Conservation (phyloP, 2,113 vertebrate species). For the Cranoglanis bouderius region DNA sequence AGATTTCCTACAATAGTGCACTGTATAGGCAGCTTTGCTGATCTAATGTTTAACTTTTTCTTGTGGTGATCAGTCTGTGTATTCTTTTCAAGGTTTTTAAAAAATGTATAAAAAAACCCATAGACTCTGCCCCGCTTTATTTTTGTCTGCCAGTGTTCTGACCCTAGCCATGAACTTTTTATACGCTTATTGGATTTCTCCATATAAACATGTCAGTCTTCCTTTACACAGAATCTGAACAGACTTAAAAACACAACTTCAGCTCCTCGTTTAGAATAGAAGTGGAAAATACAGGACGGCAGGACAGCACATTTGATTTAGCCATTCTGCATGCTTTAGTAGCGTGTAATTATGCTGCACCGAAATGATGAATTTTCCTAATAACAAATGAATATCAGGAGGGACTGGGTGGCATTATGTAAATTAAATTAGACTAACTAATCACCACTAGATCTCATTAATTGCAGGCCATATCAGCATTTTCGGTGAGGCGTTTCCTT, state of each 20-base stretch:
- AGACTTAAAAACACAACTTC: background rate
- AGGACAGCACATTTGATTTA: background rate
- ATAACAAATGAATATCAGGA: background rate
- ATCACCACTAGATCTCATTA: constrained; percentile 20
- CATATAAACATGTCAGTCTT: background rate
- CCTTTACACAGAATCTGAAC: background rate
- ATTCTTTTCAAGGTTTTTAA: background rate
- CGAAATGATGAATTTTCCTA: constrained; percentile 1
- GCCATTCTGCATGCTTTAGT: background rate
- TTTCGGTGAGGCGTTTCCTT: background rate
- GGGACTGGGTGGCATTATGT: constrained; percentile 10
- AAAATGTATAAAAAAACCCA: background rate
- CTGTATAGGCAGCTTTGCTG: background rate
- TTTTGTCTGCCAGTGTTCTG: background rate
- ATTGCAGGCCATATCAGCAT: background rate
- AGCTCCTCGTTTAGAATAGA: background rate
- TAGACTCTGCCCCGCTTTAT: background rate
- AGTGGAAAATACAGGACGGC: background rate
- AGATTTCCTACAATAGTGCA: no score
- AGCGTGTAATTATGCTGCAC: background rate
- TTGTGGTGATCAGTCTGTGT: background rate
- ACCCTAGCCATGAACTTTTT: background rate
- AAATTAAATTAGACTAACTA: constrained; percentile 23
- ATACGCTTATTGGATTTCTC: background rate
- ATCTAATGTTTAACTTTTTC: background rate